Base-by-base conservation (phyloP, 1,140 invertebrate genomes). In the Amyelois transitella region DNA sequence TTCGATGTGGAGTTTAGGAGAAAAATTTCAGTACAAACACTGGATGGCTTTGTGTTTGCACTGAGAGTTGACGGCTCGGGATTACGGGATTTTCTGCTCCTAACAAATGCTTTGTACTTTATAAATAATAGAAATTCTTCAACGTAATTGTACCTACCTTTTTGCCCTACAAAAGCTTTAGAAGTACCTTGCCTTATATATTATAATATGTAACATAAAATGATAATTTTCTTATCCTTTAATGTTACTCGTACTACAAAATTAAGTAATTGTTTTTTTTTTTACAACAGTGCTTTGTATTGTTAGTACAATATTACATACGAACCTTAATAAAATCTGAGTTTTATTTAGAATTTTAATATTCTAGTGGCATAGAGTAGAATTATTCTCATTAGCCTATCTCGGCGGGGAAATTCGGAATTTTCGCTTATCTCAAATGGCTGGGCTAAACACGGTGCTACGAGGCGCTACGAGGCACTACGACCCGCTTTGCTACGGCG, bases 361-460 rank as follows among this genome's bases (percentile, higher is more conserved):
- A 69, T 60, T 53, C 58, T 32, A 57, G 50, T 53, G 53, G 44
- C 48, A 47, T 22, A 52, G 7, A 43, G 51, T 50, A 56, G 58
- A 78, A 79, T 72, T 69, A 69, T 64, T 58, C 64, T 69, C 72
- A 76, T 80, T 77, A 73, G 64, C 67, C 64, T 76, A 80, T 80
- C 77, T 74, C 19, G 12, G 61, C 52, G 20, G 49, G 53, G 58
- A 60, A 72, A 67, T 74, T 65, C 64, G 66, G 65, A 60, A 68
- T 69, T 66, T 32, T 62, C 50, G 47, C 72, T 79, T 79, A 79
- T 79, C 74, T 71, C 43, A 64, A 67, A 60, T 53, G 61, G 58
- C 60, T 32, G 54, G 56, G 59, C 58, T 69, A 69, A 61, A 64
- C 61, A 66, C 48, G 50, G 43, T 50, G 49, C 51, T 44, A 43